Evolutionary conservation across 2,888 invertebrate species (phyloP).

Genomic region (Strigamia maritima): DNA sequence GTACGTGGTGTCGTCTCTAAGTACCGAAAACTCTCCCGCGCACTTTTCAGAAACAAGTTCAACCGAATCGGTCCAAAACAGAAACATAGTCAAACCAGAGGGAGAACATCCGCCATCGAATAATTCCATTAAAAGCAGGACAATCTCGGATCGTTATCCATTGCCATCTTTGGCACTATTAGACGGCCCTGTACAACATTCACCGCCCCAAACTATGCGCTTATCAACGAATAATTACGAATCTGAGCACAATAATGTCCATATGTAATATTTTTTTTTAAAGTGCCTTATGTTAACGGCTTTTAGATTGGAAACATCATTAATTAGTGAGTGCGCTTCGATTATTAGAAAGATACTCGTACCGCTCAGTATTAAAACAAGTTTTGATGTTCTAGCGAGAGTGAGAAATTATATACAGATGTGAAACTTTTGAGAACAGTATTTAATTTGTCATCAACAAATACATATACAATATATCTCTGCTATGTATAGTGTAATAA

Average conservation of each 20-base stretch:
- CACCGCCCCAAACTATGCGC: not conserved
- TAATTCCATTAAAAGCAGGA: slow-evolving; percentile 27
- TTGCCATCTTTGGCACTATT: slow-evolving; percentile 15
- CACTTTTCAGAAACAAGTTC: not conserved
- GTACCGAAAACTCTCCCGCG: slow-evolving; percentile 27
- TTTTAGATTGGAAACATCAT: not conserved
- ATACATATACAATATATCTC: slow-evolving; percentile 12
- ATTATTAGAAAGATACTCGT: not conserved
- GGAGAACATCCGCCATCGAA: not conserved
- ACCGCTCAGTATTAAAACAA: slow-evolving; percentile 25
- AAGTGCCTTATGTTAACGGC: slow-evolving; percentile 4
- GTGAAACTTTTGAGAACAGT: not conserved
- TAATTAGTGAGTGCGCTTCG: not conserved
- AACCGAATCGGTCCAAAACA: not conserved
- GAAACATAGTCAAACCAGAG: not conserved
- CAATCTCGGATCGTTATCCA: slow-evolving; percentile 1
- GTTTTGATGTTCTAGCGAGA: slow-evolving; percentile 8
- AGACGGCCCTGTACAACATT: not conserved
- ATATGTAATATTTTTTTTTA: slow-evolving; percentile 1
- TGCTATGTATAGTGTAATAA: slow-evolving; percentile 9
- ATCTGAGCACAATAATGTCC: not conserved
- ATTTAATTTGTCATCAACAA: slow-evolving; percentile 18
- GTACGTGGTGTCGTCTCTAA: not conserved
- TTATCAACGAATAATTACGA: not conserved
- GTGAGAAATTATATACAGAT: not conserved